Percentiles rank a stretch among this genome's conserved stretches.
Conservation (phyloP, 2,113 vertebrate species). For the Corythornis vintsioides region DNA sequence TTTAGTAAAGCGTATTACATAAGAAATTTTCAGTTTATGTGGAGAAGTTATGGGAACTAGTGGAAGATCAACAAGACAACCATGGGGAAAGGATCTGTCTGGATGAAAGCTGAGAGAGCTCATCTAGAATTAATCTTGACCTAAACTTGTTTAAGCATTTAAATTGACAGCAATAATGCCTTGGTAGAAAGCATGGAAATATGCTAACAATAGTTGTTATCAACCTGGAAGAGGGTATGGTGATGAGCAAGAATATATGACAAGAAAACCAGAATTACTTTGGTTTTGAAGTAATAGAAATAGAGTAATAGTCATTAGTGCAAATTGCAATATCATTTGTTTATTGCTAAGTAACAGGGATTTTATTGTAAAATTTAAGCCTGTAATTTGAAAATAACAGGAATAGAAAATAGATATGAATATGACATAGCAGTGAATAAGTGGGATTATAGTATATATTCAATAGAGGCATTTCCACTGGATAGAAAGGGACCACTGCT, state of each 20-base stretch:
- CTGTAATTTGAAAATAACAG: neutral
- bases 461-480: neutral
- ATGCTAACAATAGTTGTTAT: neutral
- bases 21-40: neutral
- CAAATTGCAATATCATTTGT: neutral
- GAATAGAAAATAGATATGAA: neutral
- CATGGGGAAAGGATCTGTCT: neutral
- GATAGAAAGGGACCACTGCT: neutral
- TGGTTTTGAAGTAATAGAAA: neutral
- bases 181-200: neutral
- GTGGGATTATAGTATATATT: neutral
- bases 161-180: neutral
- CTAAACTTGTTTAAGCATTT: neutral
- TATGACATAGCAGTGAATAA: neutral
- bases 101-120: neutral
- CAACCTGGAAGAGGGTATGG: neutral
- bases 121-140: neutral
- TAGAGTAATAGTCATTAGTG: neutral
- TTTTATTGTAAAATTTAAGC: neutral
- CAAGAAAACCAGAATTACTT: neutral
- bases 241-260: neutral
- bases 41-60: neutral
- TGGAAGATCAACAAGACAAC: neutral
- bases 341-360: neutral
- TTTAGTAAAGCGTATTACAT: neutral